Conservation (phyloP, 2,888 invertebrate species). For the Drosophila quinaria region DNA sequence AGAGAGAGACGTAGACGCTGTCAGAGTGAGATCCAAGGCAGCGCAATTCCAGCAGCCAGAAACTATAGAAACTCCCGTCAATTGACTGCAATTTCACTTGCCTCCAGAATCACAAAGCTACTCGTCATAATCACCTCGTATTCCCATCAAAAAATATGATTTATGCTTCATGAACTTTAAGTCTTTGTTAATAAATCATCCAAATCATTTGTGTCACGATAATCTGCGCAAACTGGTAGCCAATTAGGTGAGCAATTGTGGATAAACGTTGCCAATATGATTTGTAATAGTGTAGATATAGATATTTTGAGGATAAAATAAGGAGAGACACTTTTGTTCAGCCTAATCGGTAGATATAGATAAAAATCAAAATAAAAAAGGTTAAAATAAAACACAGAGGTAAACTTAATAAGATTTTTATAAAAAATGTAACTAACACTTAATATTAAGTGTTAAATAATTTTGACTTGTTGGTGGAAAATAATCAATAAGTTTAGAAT, state of each 20-base stretch:
- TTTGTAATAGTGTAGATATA: slow-evolving; percentile 5
- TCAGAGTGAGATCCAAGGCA: slow-evolving; percentile 14
- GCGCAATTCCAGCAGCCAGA: slow-evolving; percentile 44
- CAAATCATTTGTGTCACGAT: slow-evolving; percentile 29
- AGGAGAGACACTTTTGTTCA: not conserved
- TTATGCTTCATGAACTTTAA: slow-evolving; percentile 46
- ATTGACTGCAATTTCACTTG: slow-evolving; percentile 42
- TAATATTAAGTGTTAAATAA: too few species aligned
- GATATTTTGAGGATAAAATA: slow-evolving; percentile 3
- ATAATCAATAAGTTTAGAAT: too few species aligned
- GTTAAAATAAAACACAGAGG: not conserved
- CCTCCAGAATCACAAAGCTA: slow-evolving; percentile 36
- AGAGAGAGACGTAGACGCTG: not conserved
- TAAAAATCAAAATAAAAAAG: not conserved
- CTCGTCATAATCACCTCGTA: slow-evolving; percentile 16
- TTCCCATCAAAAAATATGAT: slow-evolving; percentile 43
- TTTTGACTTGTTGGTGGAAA: too few species aligned
- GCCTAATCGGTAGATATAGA: not conserved
- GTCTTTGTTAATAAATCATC: slow-evolving; percentile 59
- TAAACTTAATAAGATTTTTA: too few species aligned
- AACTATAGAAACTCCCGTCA: slow-evolving; percentile 7
- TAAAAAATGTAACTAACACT: too few species aligned
- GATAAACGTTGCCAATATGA: slow-evolving; percentile 28
- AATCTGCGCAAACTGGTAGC: slow-evolving; percentile 57
- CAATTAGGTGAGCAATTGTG: slow-evolving; percentile 52